Evolutionary conservation across 35 echinoderm and acorn worm species (phyloP), one percentile per base, ranked within the genome.

Genomic region (Apostichopus japonicus): DNA sequence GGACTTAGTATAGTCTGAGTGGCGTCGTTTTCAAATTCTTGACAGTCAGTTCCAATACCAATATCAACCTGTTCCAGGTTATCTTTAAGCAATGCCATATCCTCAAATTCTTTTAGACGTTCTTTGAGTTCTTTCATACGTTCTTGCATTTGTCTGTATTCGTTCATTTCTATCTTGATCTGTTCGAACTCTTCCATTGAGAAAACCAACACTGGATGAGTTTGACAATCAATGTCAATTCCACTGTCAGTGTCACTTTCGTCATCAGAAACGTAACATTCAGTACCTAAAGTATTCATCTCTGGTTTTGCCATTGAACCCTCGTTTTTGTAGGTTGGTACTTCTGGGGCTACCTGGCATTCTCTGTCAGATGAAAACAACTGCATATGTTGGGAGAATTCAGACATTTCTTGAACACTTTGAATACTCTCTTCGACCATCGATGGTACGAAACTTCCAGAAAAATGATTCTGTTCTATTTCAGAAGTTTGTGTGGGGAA

Each of bases 201-300:
- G 4, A 91, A 91, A 23, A 91, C 52, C 72, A 91, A 56, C 4
- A 79, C 90, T 17, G 71, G 72, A 53, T 77, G 72, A 13, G 90
- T 91, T 67, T 91, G 90, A 59, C 71, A 77, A 72, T 77, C 72
- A 24, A 91, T 91, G 14, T 91, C 90, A 52, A 91, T 91, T 56
- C 90, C 90, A 58, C 90, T 91, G 53, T 91, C 90, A 14, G 77
- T 52, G 10, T 77, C 90, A 33, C 90, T 91, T 51, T 91, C 90
- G 5, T 77, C 90, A 55, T 55, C 90, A 54, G 79, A 82, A 13
- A 13, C 8, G 67, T 89, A 67, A n/a, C 52, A 77, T 56, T 91
- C 90, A 53, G 90, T 91, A 6, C 52, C 54, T 21, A 55, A 72
- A 17, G 72, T 78, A 23, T 77, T 77, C 14, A 53, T 79, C 10